These are phyloP conservation scores for Pogonomyrmex barbatus DNA, from an alignment of 1,140 invertebrate genomes.

Conservation along the genomic window DNA sequence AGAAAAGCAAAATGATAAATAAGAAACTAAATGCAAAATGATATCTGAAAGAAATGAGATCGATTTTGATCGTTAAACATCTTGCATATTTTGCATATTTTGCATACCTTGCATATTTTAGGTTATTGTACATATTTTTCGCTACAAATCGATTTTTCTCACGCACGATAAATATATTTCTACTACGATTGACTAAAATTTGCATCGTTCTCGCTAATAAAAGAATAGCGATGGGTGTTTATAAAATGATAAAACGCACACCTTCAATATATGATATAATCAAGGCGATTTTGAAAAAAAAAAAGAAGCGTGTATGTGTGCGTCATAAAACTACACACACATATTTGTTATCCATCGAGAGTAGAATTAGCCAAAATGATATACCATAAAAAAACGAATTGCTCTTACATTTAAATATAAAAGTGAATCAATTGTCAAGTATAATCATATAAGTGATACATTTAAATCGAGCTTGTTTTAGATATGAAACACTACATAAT, in stretches of 20 bases:
- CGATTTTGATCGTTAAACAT: not conserved
- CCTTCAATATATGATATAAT: slow-evolving; percentile 45
- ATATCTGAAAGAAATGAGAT: not conserved
- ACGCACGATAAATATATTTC: not conserved
- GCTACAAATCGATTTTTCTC: not conserved
- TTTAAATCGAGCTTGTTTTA: not conserved
- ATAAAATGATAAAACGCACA: not conserved
- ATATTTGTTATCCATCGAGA: not conserved
- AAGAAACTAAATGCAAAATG: not conserved
- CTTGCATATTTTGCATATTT: not conserved
- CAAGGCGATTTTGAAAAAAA: not conserved
- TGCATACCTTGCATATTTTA: not conserved
- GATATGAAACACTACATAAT: not conserved
- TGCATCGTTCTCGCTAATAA: not conserved
- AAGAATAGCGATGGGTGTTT: not conserved
- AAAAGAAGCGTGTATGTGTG: not conserved
- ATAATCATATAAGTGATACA: not conserved
- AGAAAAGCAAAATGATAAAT: not conserved
- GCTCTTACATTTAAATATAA: slow-evolving; percentile 12
- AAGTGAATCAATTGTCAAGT: slow-evolving; percentile 28
- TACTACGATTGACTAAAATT: slow-evolving; percentile 20
- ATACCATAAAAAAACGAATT: slow-evolving; percentile 24
- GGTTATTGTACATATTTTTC: not conserved
- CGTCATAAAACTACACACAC: not conserved
- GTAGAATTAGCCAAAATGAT: slow-evolving; percentile 28